Evolutionary conservation across 2,797 vertebrate species (phyloP), one percentile per base, ranked within the genome.

Genomic region (Rhincodon typus): DNA sequence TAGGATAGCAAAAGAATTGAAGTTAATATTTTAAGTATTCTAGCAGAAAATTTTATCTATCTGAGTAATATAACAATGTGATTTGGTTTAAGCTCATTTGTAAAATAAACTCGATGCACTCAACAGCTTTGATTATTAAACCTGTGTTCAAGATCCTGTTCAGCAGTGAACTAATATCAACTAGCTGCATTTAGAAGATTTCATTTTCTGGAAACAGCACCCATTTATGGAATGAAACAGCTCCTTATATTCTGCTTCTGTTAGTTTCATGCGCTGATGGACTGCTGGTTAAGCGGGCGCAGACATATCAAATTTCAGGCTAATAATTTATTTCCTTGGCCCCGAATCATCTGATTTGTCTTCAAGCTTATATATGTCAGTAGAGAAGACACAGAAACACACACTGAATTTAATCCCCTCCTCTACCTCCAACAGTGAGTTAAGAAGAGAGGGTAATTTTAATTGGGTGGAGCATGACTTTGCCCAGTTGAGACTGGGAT

Each of bases 271-370:
- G 57, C 13, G 12, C 8, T 8, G 57, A 62, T 62, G 57, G 6
- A 12, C 57, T 12, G 57, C 7, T 57, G 57, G 57, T 57, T 10
- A 0, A 57, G 57, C 0, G 8, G 57, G 57, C 8, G 10, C 57
- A 57, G 57, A 57, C 57, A 57, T 57, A 57, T 57, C 57, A 7
- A 57, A 57, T 57, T 66, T 30, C 23, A 21, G 69, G 34, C 53
- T 72, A 77, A 95, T 74, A 95, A 95, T n/a, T 77, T 95, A 74
- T 95, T 77, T 74, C 19, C 15, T 53, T 53, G 70, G 74, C 69
- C 72, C 46, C 50, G 50, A 95, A 30, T 30, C 94, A 34, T 95
- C 46, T 74, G 46, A 5, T 94, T 13, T 25, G 2, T 19, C 13
- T 94, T 74, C 12, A 74, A 74, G 42, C 4, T 15, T 30, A 19